Conservation (phyloP, 2,113 vertebrate genomes). For the Caloenas nicobarica region DNA sequence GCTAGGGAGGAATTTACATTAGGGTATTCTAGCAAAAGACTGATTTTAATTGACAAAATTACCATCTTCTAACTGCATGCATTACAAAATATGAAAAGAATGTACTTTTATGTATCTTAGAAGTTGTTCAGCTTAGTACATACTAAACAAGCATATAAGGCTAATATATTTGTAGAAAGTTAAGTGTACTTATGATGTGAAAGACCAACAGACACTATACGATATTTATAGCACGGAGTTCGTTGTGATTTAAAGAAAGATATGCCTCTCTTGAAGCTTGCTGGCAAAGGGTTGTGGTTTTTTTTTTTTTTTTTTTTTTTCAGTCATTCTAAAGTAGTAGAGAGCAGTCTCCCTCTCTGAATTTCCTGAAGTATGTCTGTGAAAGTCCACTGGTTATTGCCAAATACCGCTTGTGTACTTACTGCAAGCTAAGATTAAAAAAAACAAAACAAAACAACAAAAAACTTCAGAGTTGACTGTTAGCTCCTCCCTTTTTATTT, state of each 20-base stretch:
- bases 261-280: neutral
- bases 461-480: neutral
- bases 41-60: neutral
- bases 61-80: neutral
- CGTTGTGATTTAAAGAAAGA: neutral
- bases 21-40: neutral
- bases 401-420: neutral
- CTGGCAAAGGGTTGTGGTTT: neutral
- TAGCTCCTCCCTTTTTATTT: neutral
- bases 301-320: neutral
- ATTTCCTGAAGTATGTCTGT: neutral
- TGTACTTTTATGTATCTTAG: neutral
- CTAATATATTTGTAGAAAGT: neutral
- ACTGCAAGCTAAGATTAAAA: neutral
- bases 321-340: neutral
- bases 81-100: no score
- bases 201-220: neutral
- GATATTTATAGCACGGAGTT: neutral
- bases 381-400: neutral
- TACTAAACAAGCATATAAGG: neutral
- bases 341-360: neutral
- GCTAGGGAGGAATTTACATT: neutral
- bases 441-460: neutral
- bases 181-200: neutral
- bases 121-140: neutral